A percentile compares a stretch with the other conserved stretches of the same genome.
phyloP scores from a whole-genome alignment of 2,113 vertebrate species.

The Syrrhaptes paradoxus region DNA sequence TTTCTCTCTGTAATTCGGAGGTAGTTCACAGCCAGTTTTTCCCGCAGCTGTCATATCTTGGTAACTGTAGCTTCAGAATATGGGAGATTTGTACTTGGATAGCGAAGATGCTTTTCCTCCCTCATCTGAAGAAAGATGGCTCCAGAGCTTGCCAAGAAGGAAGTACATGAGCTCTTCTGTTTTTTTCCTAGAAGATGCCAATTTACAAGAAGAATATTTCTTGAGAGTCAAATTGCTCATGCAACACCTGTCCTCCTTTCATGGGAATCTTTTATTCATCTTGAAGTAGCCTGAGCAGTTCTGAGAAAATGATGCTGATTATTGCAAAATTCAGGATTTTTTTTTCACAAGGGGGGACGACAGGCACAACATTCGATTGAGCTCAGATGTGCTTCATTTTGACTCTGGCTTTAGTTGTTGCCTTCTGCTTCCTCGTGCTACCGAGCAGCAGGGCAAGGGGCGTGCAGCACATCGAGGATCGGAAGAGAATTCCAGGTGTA shows the following conservation, averaged over 20 bases:
- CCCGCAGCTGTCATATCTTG: conserved; percentile 36
- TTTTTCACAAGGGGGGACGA: not conserved
- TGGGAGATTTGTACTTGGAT: conserved; percentile 32
- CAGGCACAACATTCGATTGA: not conserved
- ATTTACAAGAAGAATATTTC: not conserved
- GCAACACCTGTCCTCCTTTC: not conserved
- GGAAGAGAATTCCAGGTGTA: not conserved
- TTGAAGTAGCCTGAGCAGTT: not conserved
- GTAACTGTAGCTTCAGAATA: conserved; percentile 20
- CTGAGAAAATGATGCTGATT: not conserved
- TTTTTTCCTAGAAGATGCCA: conserved; percentile 25
- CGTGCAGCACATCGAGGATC: not conserved
- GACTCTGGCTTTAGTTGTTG: not conserved
- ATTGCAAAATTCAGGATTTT: not conserved
- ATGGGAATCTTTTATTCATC: not conserved
- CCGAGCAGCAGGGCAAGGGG: not conserved
- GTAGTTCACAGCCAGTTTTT: conserved; percentile 10
- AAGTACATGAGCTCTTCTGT: not conserved
- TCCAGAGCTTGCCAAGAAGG: conserved; percentile 48
- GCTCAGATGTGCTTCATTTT: not conserved
- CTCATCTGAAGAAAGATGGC: conserved; percentile 17
- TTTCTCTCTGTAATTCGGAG: conserved; percentile 2
- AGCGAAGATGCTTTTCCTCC: not conserved
- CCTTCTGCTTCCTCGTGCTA: not conserved
- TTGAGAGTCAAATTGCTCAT: conserved; percentile 31